These are phyloP conservation scores for Gonioctena quinquepunctata DNA, from an alignment of 1,140 invertebrate species.

Conservation along the genomic window DNA sequence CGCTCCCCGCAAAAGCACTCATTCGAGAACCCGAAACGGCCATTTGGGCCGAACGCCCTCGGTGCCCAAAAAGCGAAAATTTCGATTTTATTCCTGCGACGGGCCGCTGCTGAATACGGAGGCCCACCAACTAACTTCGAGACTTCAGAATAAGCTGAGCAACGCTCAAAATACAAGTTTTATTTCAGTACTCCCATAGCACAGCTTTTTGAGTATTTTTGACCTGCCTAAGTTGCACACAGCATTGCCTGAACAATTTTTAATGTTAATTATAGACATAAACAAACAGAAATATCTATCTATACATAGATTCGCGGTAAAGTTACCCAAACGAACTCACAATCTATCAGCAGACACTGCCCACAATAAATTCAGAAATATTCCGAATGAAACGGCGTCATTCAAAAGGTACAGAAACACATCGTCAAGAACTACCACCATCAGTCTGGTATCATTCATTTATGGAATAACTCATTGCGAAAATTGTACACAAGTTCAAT, in stretches of 20 bases:
- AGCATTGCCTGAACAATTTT: constrained; percentile 55
- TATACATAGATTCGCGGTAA: constrained; percentile 53
- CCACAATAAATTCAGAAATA: too few relatives aligned
- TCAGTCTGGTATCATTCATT: too few relatives aligned
- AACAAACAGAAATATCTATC: constrained; percentile 56
- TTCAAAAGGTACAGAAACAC: too few relatives aligned
- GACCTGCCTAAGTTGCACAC: constrained; percentile 53
- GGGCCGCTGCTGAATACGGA: constrained; percentile 30
- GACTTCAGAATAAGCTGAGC: constrained; percentile 52
- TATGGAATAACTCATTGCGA: too few relatives aligned
- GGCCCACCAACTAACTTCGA: constrained; percentile 50
- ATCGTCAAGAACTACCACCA: too few relatives aligned
- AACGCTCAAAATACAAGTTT: constrained; percentile 56
- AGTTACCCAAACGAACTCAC: constrained; percentile 13
- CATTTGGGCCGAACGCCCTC: neutral
- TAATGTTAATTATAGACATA: constrained; percentile 57
- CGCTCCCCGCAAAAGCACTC: neutral
- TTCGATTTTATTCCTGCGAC: constrained; percentile 36
- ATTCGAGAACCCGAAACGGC: neutral
- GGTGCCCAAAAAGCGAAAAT: neutral
- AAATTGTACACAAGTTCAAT: too few relatives aligned
- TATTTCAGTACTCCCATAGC: constrained; percentile 56
- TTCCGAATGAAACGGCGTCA: too few relatives aligned
- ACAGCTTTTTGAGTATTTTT: constrained; percentile 57
- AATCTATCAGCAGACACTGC: too few relatives aligned